Conservation (phyloP, 2,888 invertebrate genomes). For the Athalia cordata region DNA sequence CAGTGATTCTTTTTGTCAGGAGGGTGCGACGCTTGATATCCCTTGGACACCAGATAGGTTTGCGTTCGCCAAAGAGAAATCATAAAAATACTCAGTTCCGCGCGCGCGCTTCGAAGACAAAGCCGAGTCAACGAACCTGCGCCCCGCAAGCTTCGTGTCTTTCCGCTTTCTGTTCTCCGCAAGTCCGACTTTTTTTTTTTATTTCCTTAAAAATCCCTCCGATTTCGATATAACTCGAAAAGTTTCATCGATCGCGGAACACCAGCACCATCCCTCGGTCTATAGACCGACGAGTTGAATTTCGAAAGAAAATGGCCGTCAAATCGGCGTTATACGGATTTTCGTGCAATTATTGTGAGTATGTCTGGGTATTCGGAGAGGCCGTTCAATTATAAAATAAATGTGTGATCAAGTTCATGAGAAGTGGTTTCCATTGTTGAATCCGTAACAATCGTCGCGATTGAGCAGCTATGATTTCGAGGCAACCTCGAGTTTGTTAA, state of each 20-base stretch:
- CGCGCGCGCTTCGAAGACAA: conserved; percentile 28
- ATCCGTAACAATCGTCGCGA: neutral
- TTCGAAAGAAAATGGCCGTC: conserved; percentile 61
- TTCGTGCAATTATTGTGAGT: conserved; percentile 50
- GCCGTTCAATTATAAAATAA: neutral
- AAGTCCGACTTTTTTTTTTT: neutral
- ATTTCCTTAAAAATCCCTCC: neutral
- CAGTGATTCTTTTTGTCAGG: conserved; percentile 21
- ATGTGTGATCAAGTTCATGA: neutral
- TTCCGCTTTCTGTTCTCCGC: conserved; percentile 14
- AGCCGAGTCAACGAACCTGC: conserved; percentile 44
- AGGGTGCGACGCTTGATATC: conserved; percentile 47
- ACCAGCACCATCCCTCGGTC: conserved; percentile 35
- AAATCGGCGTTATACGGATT: conserved; percentile 59
- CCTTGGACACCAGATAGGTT: conserved; percentile 31
- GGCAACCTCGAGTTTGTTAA: conserved; percentile 24
- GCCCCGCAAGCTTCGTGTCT: conserved; percentile 23
- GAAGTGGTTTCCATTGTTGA: neutral
- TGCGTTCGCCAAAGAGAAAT: conserved; percentile 29
- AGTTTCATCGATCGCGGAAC: conserved; percentile 37
- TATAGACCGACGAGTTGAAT: conserved; percentile 43
- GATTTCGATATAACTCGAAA: conserved; percentile 42
- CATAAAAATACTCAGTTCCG: conserved; percentile 39
- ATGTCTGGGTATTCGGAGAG: conserved; percentile 12
- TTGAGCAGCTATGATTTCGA: conserved; percentile 9